Evolutionary conservation across 2,888 invertebrate genomes (phyloP), one percentile per base, ranked within the genome.

Genomic region (Camptogramma bilineatum): DNA sequence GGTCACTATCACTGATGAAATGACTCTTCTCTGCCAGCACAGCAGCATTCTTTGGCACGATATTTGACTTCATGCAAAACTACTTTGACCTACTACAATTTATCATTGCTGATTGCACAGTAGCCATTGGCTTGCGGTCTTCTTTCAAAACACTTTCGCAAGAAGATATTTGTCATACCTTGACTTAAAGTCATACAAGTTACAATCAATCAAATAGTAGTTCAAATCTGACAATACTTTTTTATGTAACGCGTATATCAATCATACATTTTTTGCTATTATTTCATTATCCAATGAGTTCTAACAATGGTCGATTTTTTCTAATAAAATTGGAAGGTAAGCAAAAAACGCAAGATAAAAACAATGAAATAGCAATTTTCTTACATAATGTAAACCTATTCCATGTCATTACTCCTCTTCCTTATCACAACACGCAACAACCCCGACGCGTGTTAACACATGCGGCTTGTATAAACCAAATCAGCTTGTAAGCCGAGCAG

Each of bases 381-480:
- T 50, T 51, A 39, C 46, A 54, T 34, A 34, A 54, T 46, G 50
- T 44, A 51, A 58, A 53, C 16, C 53, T 58, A 48, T 63, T 58
- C 8, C 21, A 50, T 60, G 55, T 39, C 53, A 31, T 50, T 53
- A 52, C 5, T 61, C 52, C 18, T 39, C 52, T 60, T 67, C 60
- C 62, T 65, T 62, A 65, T 67, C 61, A 62, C 21, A 34, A 55
- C 59, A 62, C 48, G 58, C 60, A 54, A 66, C 62, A 67, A 62
- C 57, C 47, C 42, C 16, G 50, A 54, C n/a, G 47, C 65, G 24
- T 68, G 61, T 66, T 62, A 62, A 61, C 57, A 62, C 59, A 66
- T 50, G 57, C 61, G 19, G 53, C 77, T 77, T 70, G 79, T 79
- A 85, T 85, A 86, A 84, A 85, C 83, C 84, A 86, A 84, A 83